phyloP scores from a whole-genome alignment of 2,113 vertebrate species.

The Microtus ochrogaster region DNA sequence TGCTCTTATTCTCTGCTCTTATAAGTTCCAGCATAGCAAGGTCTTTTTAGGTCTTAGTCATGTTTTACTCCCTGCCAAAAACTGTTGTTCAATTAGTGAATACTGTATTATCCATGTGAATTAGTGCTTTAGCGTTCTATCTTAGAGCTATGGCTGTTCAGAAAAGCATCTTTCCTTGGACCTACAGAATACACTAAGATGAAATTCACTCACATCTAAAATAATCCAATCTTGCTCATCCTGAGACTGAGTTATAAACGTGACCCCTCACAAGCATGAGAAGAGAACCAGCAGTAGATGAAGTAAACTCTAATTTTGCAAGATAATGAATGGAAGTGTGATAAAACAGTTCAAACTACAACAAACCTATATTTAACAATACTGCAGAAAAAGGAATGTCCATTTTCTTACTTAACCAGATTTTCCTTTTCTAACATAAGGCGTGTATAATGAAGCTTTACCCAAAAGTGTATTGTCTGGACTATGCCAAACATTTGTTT shows the following conservation, averaged over 20 bases:
- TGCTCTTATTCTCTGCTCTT: neutral
- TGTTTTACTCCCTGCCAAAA: conserved; percentile 20
- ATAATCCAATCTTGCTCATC: neutral
- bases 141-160: neutral
- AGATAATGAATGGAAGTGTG: neutral
- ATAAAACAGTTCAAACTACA: neutral
- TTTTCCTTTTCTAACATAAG: neutral
- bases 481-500: conserved; percentile 10
- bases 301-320: neutral
- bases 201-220: neutral
- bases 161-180: neutral
- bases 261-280: neutral
- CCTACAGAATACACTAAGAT: neutral
- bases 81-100: conserved; percentile 20
- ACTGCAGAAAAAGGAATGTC: neutral
- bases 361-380: conserved; percentile 41
- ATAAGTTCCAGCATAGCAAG: neutral
- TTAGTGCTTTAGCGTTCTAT: neutral
- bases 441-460: neutral
- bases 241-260: conserved; percentile 11
- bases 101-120: neutral
- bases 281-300: neutral
- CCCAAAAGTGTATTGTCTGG: neutral
- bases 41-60: neutral
- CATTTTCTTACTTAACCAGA: neutral